Conservation (phyloP, 2,113 vertebrate species). For the Dinomys branickii region DNA sequence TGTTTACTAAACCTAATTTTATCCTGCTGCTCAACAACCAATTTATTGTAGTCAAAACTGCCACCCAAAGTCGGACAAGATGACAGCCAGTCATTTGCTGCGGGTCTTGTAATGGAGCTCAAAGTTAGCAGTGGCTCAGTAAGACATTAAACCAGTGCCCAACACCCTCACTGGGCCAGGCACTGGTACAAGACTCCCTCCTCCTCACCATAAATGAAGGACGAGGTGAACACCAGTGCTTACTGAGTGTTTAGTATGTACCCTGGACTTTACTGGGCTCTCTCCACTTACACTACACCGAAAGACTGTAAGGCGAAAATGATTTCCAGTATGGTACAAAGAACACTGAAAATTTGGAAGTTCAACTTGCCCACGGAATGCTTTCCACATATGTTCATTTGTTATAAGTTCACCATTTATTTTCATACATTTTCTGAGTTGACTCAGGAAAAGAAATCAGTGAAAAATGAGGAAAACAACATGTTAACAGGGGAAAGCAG, state of each 20-base stretch:
- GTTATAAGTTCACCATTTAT: background rate
- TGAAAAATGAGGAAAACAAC: background rate
- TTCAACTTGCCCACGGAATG: background rate
- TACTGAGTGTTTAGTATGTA: background rate
- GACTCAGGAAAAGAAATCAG: background rate
- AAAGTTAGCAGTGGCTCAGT: background rate
- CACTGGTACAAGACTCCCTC: background rate
- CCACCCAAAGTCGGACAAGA: conserved; percentile 1
- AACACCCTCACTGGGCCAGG: background rate
- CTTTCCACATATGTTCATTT: background rate
- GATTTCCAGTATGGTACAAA: background rate
- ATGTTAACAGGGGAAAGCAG: background rate
- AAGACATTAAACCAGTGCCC: background rate
- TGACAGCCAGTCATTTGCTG: conserved; percentile 10
- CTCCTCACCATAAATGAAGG: background rate
- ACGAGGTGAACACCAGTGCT: background rate
- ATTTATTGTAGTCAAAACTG: background rate
- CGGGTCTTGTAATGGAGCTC: background rate
- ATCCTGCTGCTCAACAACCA: background rate
- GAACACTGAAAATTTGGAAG: background rate
- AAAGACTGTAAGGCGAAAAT: background rate
- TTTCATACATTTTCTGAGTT: background rate
- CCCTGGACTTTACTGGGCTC: background rate
- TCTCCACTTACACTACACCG: background rate
- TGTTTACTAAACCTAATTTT: background rate